A percentile compares a stretch with the other conserved stretches of the same genome.
These are phyloP conservation scores for Aporophyla lueneburgensis DNA, from an alignment of 2,888 invertebrate species.

Conservation along the genomic window DNA sequence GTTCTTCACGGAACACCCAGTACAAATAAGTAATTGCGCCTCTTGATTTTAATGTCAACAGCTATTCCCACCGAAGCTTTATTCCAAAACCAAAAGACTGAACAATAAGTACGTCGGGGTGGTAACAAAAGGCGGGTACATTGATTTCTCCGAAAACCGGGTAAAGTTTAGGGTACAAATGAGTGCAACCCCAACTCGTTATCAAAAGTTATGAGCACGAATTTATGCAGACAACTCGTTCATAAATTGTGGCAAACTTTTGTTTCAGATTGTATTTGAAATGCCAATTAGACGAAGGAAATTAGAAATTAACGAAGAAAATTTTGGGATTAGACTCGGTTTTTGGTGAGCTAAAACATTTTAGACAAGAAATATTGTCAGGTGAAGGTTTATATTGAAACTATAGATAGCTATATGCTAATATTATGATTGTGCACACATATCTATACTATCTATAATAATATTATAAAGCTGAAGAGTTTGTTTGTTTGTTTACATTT, in stretches of 20 bases:
- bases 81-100: constrained; percentile 31
- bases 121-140: constrained; percentile 43
- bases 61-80: constrained; percentile 18
- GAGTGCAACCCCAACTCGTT: constrained; percentile 62
- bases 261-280: constrained; percentile 53
- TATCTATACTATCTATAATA: background rate
- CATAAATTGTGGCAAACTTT: constrained; percentile 63
- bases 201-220: constrained; percentile 60
- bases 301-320: constrained; percentile 49
- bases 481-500: too few relatives aligned
- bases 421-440: background rate
- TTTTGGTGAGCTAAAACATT: constrained; percentile 3
- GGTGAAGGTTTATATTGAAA: background rate
- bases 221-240: constrained; percentile 65
- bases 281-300: constrained; percentile 49
- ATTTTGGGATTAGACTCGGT: constrained; percentile 10
- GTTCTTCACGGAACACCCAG: too few relatives aligned
- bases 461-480: too few relatives aligned
- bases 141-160: constrained; percentile 54
- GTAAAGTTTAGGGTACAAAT: constrained; percentile 54
- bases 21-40: background rate
- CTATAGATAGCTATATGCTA: background rate
- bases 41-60: constrained; percentile 31
- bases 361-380: background rate
- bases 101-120: constrained; percentile 29